Evolutionary conservation across 2,888 invertebrate genomes (phyloP).

Genomic region (Smittia aterrima): DNA sequence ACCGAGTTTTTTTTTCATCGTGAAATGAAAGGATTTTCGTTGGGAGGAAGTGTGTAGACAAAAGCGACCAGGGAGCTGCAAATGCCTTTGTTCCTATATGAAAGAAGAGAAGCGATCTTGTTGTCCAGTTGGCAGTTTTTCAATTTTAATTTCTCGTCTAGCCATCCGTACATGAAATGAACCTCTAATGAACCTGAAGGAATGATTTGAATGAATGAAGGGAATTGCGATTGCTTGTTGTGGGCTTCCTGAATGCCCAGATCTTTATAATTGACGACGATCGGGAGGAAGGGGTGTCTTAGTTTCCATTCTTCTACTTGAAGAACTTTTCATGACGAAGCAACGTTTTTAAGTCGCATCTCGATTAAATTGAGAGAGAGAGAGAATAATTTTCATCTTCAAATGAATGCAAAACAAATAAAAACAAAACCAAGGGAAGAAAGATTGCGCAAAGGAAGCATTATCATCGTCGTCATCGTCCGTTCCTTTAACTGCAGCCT

Average conservation of each 20-base stretch:
- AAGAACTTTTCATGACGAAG: background rate
- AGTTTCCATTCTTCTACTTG: background rate
- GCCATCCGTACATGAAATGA: background rate
- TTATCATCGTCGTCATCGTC: conserved; percentile 4
- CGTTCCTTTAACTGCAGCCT: conserved; percentile 3
- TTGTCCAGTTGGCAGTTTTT: conserved; percentile 15
- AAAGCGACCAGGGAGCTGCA: conserved; percentile 5
- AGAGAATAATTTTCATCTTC: no score
- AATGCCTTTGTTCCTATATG: background rate
- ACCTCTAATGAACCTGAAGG: conserved; percentile 12
- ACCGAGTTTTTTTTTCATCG: background rate
- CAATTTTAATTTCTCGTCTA: conserved; percentile 4
- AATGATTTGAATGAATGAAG: background rate
- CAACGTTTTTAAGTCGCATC: background rate
- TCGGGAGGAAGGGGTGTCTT: conserved; percentile 28
- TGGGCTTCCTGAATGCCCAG: background rate
- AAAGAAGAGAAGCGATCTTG: conserved; percentile 8
- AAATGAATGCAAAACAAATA: background rate
- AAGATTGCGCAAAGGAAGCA: background rate
- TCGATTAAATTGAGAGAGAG: no score
- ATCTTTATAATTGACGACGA: background rate
- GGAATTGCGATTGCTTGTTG: background rate
- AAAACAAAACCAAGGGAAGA: background rate
- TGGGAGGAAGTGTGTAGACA: conserved; percentile 8
- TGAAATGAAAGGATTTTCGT: background rate